Percentiles rank a stretch among this genome's conserved stretches.
phyloP scores from a whole-genome alignment of 2,113 vertebrate genomes.

The Sprattus sprattus region DNA sequence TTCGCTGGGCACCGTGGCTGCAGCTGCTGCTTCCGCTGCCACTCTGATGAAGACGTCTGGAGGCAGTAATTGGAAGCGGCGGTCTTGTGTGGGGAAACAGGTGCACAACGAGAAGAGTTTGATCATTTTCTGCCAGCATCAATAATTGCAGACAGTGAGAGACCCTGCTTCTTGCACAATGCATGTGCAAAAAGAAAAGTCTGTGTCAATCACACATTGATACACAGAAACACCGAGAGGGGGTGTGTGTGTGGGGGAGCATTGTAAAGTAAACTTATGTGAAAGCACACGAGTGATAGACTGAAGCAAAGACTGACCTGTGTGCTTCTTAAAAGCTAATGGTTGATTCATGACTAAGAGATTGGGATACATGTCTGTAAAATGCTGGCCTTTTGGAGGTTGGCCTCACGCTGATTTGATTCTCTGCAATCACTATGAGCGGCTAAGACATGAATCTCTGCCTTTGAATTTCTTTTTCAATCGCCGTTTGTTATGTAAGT shows the following conservation, averaged over 20 bases:
- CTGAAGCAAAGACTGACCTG: neutral
- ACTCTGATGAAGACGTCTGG: constrained; percentile 43
- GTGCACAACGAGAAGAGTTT: constrained; percentile 48
- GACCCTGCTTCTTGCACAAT: neutral
- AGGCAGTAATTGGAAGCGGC: constrained; percentile 49
- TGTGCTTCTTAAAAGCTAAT: neutral
- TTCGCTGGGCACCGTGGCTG: neutral
- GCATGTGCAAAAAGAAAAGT: neutral
- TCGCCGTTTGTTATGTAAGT: constrained; percentile 5
- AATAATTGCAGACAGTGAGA: constrained; percentile 44
- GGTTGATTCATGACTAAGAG: neutral
- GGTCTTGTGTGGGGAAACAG: constrained; percentile 44
- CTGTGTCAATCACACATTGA: neutral
- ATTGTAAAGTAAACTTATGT: neutral
- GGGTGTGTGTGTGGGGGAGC: too few relatives aligned
- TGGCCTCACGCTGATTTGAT: neutral
- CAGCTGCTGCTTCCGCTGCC: constrained; percentile 12
- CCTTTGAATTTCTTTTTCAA: neutral
- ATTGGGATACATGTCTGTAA: neutral
- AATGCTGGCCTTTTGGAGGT: neutral
- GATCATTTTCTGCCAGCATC: constrained; percentile 54
- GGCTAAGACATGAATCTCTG: neutral
- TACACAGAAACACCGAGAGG: neutral
- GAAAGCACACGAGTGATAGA: neutral
- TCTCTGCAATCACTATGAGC: neutral